phyloP scores from a whole-genome alignment of 2,888 invertebrate species.

The Auanema sp. region DNA sequence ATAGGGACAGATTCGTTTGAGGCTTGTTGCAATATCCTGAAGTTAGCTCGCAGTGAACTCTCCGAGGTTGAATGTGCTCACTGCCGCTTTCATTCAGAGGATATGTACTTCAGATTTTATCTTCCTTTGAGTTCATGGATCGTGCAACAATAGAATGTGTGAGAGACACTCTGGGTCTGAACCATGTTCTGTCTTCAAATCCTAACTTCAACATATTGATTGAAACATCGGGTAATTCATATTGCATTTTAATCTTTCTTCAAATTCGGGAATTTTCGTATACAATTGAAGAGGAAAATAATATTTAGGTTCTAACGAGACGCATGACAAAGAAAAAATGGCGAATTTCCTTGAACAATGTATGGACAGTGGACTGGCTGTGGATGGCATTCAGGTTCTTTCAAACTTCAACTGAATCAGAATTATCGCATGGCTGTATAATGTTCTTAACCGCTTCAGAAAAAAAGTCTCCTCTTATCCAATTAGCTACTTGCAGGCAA shows the following conservation, averaged over 20 bases:
- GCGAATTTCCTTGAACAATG: slow-evolving; percentile 74
- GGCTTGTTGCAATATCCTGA: slow-evolving; percentile 77
- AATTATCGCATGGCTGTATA: neutral
- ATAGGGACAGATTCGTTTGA: slow-evolving; percentile 75
- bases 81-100: slow-evolving; percentile 63
- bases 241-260: slow-evolving; percentile 18
- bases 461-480: neutral
- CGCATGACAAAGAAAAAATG: slow-evolving; percentile 86
- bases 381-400: slow-evolving; percentile 50
- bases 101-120: slow-evolving; percentile 70
- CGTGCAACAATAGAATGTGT: slow-evolving; percentile 72
- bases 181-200: slow-evolving; percentile 35
- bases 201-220: slow-evolving; percentile 54
- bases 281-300: neutral
- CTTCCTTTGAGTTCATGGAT: slow-evolving; percentile 94
- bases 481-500: slow-evolving; percentile 68
- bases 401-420: neutral
- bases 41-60: slow-evolving; percentile 76
- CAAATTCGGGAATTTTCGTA: slow-evolving; percentile 8
- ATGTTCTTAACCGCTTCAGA: neutral
- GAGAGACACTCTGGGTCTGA: slow-evolving; percentile 42
- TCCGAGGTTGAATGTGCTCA: slow-evolving; percentile 72
- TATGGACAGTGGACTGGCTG: slow-evolving; percentile 42
- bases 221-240: slow-evolving; percentile 70
- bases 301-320: slow-evolving; percentile 75